Percentiles rank a stretch among this genome's conserved stretches.
Evolutionary conservation across 2,797 vertebrate species (phyloP).

Genomic region (Channa striata): DNA sequence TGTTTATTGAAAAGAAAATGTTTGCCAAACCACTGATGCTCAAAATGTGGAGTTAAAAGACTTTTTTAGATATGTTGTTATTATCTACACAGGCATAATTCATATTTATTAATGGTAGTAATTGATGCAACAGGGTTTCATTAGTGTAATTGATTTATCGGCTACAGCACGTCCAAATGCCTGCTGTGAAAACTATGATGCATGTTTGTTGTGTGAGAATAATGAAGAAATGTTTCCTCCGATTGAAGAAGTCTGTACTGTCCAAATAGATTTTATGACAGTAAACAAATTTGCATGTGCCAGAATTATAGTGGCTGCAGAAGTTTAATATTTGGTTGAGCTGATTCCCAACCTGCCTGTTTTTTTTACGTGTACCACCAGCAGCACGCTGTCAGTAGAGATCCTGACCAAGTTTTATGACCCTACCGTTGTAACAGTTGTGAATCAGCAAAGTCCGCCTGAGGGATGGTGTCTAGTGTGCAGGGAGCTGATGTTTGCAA

Average conservation of each 20-base stretch:
- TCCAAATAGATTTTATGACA: no score
- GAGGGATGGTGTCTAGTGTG: conserved; percentile 26
- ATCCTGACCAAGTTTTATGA: conserved; percentile 26
- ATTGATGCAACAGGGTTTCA: no score
- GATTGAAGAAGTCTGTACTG: no score
- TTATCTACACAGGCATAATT: background rate
- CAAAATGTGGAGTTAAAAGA: background rate
- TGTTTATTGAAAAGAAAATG: conserved; percentile 4
- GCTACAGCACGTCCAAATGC: no score
- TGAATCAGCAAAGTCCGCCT: conserved; percentile 43
- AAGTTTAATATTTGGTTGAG: no score
- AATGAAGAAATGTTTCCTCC: no score
- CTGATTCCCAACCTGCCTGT: background rate
- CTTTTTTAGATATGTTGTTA: background rate
- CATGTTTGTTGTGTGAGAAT: no score
- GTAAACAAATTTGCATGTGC: no score
- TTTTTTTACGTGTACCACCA: background rate
- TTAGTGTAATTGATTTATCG: no score
- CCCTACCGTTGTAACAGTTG: conserved; percentile 26
- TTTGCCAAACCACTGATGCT: background rate
- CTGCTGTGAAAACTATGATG: no score
- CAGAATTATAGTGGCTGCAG: no score
- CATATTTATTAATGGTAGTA: background rate
- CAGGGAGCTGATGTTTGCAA: conserved; percentile 60
- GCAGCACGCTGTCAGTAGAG: background rate